Conservation (phyloP, 2,797 vertebrate species). For the Prionace glauca region DNA sequence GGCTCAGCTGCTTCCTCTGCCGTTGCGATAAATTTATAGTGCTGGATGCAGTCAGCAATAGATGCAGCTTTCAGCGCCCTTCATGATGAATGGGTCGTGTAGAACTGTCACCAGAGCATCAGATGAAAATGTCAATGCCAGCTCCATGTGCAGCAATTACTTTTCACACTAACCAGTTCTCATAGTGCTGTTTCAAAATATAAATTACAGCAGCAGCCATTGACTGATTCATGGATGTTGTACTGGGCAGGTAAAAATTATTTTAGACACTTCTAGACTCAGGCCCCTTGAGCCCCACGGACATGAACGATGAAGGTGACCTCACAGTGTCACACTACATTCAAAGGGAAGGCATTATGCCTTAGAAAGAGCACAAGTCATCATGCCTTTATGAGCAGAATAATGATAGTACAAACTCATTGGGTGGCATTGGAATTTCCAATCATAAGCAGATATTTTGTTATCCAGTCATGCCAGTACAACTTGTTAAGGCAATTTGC, state of each 20-base stretch:
- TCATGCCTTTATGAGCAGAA: neutral
- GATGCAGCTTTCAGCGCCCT: neutral
- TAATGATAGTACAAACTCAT: neutral
- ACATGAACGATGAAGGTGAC: neutral
- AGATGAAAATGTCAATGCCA: constrained; percentile 1
- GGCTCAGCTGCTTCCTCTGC: neutral
- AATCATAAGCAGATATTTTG: neutral
- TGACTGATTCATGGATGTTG: neutral
- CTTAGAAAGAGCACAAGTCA: neutral
- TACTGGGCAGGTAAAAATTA: neutral
- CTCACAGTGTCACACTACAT: neutral
- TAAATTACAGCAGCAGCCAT: neutral
- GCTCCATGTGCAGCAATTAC: neutral
- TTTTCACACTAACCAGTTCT: neutral
- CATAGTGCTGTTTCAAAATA: neutral
- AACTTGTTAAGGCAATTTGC: neutral
- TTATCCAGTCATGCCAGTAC: neutral
- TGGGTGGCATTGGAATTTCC: neutral
- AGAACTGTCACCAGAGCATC: neutral
- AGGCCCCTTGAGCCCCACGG: neutral
- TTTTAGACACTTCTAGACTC: neutral
- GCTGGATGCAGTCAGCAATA: neutral
- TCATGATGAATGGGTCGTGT: neutral
- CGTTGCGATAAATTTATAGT: neutral
- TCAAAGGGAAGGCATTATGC: neutral